Percentiles rank a stretch among this genome's conserved stretches.
These are phyloP conservation scores for Conopomorpha cramerella DNA, from an alignment of 1,140 invertebrate genomes.

Conservation along the genomic window DNA sequence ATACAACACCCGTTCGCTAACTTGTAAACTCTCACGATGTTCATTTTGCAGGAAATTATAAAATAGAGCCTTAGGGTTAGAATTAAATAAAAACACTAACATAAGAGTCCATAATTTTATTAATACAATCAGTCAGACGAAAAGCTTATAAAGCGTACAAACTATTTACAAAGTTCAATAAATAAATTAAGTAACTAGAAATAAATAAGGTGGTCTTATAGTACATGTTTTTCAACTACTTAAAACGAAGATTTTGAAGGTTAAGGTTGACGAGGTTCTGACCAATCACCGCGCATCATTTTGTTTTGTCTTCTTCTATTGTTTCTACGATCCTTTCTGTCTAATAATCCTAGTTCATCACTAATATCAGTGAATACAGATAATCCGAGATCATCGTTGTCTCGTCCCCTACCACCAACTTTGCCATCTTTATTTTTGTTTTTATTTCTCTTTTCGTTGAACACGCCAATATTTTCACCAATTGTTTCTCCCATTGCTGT, in stretches of 20 bases:
- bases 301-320: conserved; percentile 53
- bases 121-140: no score
- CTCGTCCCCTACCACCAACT: no score
- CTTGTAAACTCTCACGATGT: no score
- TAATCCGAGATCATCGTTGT: conserved; percentile 31
- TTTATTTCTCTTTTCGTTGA: conserved; percentile 11
- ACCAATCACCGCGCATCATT: conserved; percentile 52
- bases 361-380: conserved; percentile 12
- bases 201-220: conserved; percentile 33
- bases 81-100: no score
- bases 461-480: conserved; percentile 43
- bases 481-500: conserved; percentile 46
- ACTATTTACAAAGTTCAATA: conserved; percentile 46
- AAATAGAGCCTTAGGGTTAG: no score
- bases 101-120: no score
- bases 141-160: no score
- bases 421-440: conserved; percentile 16
- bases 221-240: no score
- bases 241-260: conserved; percentile 20
- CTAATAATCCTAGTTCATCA: conserved; percentile 4
- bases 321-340: conserved; percentile 32
- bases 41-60: no score
- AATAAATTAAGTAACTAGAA: conserved; percentile 26
- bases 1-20: no score
- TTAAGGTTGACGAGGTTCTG: conserved; percentile 25